Evolutionary conservation across 35 echinoderm and acorn worm species (phyloP).

Genomic region (Apostichopus japonicus): DNA sequence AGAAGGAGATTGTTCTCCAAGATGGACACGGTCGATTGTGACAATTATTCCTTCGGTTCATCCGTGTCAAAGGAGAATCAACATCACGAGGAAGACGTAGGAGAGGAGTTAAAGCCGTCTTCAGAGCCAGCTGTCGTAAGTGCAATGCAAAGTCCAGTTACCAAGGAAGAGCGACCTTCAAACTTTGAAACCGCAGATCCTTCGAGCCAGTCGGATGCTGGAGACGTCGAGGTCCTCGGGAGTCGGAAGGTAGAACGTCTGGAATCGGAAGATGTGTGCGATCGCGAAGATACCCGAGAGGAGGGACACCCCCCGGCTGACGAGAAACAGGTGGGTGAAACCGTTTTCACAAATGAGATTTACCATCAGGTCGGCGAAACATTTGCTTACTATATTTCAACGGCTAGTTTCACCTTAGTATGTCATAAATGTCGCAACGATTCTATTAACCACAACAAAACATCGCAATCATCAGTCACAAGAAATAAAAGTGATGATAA

Average conservation of each 20-base stretch:
- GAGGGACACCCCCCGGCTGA: background rate
- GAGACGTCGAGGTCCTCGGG: too few relatives aligned
- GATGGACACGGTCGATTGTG: conserved; percentile 71
- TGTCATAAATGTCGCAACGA: background rate
- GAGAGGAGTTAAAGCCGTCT: background rate
- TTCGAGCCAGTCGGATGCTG: background rate
- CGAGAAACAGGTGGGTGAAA: background rate
- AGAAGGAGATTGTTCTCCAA: conserved; percentile 49
- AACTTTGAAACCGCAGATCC: background rate
- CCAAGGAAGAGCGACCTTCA: background rate
- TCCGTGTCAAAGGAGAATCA: background rate
- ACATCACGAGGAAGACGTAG: background rate
- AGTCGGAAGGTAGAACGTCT: background rate
- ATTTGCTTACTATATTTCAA: conserved; percentile 6
- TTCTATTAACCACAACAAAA: too few relatives aligned
- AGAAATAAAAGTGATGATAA: background rate
- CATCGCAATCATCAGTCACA: too few relatives aligned
- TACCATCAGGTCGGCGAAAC: background rate
- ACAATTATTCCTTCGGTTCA: conserved; percentile 54
- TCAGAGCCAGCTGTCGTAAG: background rate
- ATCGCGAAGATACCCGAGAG: too few relatives aligned
- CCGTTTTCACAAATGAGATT: background rate
- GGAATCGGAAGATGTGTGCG: background rate
- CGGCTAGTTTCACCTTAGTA: background rate
- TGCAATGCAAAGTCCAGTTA: conserved; percentile 7